phyloP scores from a whole-genome alignment of 2,113 vertebrate genomes.

The Calidris pygmaea region DNA sequence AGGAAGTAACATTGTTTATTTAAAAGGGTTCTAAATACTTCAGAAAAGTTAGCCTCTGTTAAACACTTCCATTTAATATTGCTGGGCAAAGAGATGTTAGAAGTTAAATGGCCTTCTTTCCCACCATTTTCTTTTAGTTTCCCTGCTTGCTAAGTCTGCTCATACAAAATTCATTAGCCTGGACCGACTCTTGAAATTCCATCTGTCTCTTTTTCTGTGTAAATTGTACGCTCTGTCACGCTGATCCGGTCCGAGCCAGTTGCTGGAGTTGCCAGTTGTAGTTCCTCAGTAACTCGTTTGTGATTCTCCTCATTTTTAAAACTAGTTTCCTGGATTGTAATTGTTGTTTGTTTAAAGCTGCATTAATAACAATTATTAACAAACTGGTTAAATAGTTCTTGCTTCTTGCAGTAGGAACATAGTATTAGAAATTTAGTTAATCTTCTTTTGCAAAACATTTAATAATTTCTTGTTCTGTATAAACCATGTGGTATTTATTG shows the following conservation, averaged over 20 bases:
- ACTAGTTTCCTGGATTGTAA: background rate
- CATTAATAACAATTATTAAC: background rate
- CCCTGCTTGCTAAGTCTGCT: background rate
- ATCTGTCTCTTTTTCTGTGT: background rate
- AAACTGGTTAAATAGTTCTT: background rate
- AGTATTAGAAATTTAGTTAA: background rate
- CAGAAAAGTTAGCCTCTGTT: background rate
- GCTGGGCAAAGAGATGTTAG: background rate
- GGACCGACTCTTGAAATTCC: background rate
- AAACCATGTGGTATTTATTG: background rate
- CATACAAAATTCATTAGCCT: background rate
- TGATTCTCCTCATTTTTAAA: background rate
- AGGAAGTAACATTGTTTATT: rapidly evolving
- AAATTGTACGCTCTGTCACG: background rate
- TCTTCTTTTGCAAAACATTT: background rate
- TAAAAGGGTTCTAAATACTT: background rate
- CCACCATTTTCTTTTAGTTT: background rate
- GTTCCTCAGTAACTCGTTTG: background rate
- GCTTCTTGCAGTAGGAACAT: background rate
- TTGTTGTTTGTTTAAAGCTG: background rate
- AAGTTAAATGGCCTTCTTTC: background rate
- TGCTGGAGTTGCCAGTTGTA: background rate
- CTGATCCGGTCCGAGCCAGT: background rate
- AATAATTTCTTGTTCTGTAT: background rate
- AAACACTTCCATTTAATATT: background rate